Conservation (phyloP, 2,797 vertebrate genomes). For the Clarias platycephalus region DNA sequence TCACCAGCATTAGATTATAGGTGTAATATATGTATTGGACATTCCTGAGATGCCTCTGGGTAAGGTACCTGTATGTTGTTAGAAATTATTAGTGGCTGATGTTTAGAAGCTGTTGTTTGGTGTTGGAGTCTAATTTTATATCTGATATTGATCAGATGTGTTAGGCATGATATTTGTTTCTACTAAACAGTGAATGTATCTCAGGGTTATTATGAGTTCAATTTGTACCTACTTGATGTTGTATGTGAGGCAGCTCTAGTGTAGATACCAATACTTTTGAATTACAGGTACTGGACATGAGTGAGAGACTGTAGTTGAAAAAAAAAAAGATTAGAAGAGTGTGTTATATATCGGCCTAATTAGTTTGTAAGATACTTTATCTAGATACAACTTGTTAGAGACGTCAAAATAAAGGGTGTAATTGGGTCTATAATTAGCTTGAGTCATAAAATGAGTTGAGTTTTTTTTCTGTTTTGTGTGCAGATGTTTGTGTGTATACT, state of each 20-base stretch:
- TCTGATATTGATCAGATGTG: conserved; percentile 5
- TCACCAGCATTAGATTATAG: conserved; percentile 6
- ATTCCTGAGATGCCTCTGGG: background rate
- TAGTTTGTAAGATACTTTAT: too few species aligned
- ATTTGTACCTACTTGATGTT: conserved; percentile 1
- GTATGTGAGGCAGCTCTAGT: background rate
- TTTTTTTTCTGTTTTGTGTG: too few species aligned
- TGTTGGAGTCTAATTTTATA: background rate
- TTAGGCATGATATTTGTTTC: background rate
- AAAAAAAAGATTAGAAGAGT: too few species aligned
- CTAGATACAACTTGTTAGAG: too few species aligned
- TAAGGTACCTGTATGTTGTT: background rate
- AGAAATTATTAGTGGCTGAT: background rate
- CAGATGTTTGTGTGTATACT: too few species aligned
- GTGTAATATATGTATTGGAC: background rate
- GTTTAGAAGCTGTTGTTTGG: background rate
- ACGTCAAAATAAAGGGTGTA: too few species aligned
- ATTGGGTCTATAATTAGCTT: too few species aligned
- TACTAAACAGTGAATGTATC: conserved; percentile 18
- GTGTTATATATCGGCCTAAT: too few species aligned
- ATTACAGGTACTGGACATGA: too few species aligned
- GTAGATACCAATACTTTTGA: too few species aligned
- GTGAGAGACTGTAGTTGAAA: too few species aligned
- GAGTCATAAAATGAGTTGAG: too few species aligned
- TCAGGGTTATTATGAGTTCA: background rate